These are phyloP conservation scores for Sebastes kiyomatsui DNA, from an alignment of 2,797 vertebrate genomes.

Conservation along the genomic window DNA sequence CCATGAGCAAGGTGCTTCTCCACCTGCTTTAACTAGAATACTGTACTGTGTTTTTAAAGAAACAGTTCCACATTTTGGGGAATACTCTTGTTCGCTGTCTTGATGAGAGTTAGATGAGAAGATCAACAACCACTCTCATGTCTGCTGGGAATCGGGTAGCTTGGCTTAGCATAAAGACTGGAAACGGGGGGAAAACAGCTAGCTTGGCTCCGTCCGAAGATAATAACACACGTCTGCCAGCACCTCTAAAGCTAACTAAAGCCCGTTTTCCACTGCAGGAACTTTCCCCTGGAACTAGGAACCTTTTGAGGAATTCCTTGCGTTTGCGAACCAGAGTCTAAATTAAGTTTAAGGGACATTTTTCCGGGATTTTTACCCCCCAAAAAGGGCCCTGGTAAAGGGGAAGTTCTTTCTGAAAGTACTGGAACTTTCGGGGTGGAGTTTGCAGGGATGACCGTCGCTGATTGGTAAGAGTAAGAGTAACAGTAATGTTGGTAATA, in stretches of 20 bases:
- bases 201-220: background rate
- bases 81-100: background rate
- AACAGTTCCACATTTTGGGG: background rate
- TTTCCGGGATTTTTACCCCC: no score
- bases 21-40: background rate
- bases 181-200: background rate
- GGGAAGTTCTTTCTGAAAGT: no score
- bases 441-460: no score
- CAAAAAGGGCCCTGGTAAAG: accelerated
- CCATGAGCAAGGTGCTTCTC: background rate
- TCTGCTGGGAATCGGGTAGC: background rate
- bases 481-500: background rate
- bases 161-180: background rate
- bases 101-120: no score
- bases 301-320: no score
- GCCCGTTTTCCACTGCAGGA: no score
- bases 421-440: no score
- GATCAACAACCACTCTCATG: no score
- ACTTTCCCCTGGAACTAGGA: no score
- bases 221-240: no score
- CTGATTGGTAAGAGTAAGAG: background rate
- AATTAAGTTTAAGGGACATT: no score
- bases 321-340: no score
- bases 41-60: background rate
- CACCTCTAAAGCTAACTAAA: background rate